These are phyloP conservation scores for Oncorhynchus nerka DNA, from an alignment of 2,113 vertebrate species.

Conservation along the genomic window DNA sequence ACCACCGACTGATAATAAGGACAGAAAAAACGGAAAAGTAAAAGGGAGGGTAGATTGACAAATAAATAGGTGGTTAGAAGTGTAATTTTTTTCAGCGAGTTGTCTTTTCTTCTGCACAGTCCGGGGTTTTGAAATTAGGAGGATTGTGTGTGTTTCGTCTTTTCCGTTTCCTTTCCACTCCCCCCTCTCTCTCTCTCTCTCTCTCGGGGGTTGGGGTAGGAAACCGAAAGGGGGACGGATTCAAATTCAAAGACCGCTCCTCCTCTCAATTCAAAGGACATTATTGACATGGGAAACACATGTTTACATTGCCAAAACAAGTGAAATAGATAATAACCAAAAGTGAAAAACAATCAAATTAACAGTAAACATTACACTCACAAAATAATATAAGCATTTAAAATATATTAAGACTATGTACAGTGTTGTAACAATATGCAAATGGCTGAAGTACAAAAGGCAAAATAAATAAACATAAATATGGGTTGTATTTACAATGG, in stretches of 20 bases:
- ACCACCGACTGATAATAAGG: constrained; percentile 58
- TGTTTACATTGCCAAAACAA: too few relatives aligned
- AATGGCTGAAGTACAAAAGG: too few relatives aligned
- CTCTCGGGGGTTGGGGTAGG: constrained; percentile 30
- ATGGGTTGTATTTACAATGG: too few relatives aligned
- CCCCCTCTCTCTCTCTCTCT: background rate
- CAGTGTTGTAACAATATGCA: too few relatives aligned
- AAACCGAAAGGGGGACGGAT: constrained; percentile 36
- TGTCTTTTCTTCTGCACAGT: constrained; percentile 56
- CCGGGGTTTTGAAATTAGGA: constrained; percentile 68
- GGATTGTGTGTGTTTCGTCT: constrained; percentile 64
- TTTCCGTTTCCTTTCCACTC: constrained; percentile 74
- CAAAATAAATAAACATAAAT: too few relatives aligned
- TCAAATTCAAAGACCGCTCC: constrained; percentile 60
- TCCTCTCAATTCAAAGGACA: constrained; percentile 29
- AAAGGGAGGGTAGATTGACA: constrained; percentile 1
- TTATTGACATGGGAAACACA: too few relatives aligned
- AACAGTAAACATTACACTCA: too few relatives aligned
- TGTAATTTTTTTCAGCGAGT: constrained; percentile 15
- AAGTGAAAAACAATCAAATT: too few relatives aligned
- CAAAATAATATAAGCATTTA: too few relatives aligned
- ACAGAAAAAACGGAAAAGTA: background rate
- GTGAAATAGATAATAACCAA: too few relatives aligned
- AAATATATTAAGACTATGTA: too few relatives aligned
- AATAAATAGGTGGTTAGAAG: background rate